A percentile compares a stretch with the other conserved stretches of the same genome.
These are phyloP conservation scores for Chrysopilus asiliformis DNA, from an alignment of 2,888 invertebrate species.

Conservation along the genomic window DNA sequence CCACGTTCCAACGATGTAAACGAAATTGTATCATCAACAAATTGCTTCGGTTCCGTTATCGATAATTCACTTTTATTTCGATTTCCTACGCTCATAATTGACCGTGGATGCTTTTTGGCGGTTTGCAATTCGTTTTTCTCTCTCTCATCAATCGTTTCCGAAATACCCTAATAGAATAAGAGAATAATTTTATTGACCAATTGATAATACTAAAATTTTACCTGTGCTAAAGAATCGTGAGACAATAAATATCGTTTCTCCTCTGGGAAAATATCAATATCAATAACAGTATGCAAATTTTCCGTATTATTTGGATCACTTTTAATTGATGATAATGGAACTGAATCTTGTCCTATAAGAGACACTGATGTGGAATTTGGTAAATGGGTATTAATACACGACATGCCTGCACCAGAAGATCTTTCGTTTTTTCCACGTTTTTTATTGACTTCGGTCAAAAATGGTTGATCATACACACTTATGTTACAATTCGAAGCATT, in stretches of 20 bases:
- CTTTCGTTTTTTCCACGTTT: slow-evolving; percentile 16
- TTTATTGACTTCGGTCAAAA: slow-evolving; percentile 18
- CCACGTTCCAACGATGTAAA: slow-evolving; percentile 25
- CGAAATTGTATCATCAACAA: slow-evolving; percentile 25
- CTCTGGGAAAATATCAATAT: slow-evolving; percentile 32
- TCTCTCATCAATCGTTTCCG: slow-evolving; percentile 7
- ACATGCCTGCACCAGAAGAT: slow-evolving; percentile 11
- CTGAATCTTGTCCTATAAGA: slow-evolving; percentile 5
- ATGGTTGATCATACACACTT: slow-evolving; percentile 20
- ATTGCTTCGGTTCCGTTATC: too few relatives aligned
- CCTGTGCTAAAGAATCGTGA: slow-evolving; percentile 13
- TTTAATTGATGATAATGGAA: too few relatives aligned
- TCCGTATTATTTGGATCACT: too few relatives aligned
- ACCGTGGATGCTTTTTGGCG: slow-evolving; percentile 4
- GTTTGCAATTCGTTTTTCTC: slow-evolving; percentile 11
- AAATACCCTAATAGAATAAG: slow-evolving; percentile 4
- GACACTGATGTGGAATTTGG: slow-evolving; percentile 2
- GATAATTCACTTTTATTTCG: too few relatives aligned
- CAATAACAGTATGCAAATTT: slow-evolving; percentile 37
- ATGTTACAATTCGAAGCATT: slow-evolving; percentile 32
- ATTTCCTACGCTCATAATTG: too few relatives aligned
- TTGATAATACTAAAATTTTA: slow-evolving; percentile 4
- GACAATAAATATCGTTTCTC: slow-evolving; percentile 12
- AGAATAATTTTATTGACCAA: neutral
- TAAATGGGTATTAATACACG: slow-evolving; percentile 18